Evolutionary conservation across 2,113 vertebrate genomes (phyloP).

Genomic region (Strigops habroptila): DNA sequence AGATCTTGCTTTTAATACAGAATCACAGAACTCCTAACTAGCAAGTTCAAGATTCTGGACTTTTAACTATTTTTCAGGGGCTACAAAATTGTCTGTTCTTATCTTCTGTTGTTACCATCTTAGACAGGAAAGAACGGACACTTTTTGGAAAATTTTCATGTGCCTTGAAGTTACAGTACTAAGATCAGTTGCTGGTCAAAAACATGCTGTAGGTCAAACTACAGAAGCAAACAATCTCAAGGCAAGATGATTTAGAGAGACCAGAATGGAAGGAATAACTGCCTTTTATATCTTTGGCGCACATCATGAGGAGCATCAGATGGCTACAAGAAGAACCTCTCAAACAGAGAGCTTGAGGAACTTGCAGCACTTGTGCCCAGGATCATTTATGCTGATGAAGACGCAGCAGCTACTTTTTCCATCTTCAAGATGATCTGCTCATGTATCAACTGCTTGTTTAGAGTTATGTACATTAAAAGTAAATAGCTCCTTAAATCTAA

Average conservation of each 20-base stretch:
- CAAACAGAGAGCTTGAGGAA: not conserved
- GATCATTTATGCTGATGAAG: not conserved
- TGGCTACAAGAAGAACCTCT: not conserved
- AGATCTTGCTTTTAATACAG: not conserved
- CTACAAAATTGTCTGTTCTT: not conserved
- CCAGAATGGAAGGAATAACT: not conserved
- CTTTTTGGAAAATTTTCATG: not conserved
- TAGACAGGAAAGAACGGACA: not conserved
- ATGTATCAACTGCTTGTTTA: not conserved
- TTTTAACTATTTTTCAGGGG: not conserved
- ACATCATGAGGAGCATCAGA: not conserved
- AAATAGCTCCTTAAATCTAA: not conserved
- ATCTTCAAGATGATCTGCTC: not conserved
- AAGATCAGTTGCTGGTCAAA: not conserved
- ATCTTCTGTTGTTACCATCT: not conserved
- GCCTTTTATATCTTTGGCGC: not conserved
- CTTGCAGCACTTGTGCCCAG: not conserved
- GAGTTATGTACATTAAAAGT: not conserved
- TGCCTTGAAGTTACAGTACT: not conserved
- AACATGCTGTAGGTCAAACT: not conserved
- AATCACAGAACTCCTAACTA: not conserved
- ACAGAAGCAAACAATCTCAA: not conserved
- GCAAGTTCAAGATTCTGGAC: not conserved
- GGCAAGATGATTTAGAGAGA: not conserved
- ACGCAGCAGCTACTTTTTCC: not conserved